phyloP scores from a whole-genome alignment of 2,797 vertebrate genomes.

The Acanthornis magna region DNA sequence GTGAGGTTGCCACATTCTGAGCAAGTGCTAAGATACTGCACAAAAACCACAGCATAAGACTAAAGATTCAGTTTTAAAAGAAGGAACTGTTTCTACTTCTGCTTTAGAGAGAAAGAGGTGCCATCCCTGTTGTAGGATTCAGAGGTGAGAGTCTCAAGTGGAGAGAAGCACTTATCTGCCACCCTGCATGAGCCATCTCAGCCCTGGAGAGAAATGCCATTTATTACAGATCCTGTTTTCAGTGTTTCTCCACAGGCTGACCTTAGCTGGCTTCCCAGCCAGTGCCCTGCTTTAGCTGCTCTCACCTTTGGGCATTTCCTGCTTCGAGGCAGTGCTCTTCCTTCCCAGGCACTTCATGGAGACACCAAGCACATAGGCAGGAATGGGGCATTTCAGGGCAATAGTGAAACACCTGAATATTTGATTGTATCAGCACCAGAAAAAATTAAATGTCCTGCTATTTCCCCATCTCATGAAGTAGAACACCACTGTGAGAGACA shows the following conservation, averaged over 20 bases:
- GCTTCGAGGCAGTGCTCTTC: not conserved
- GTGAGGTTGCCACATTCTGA: not conserved
- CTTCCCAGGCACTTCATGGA: not conserved
- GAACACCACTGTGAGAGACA: not conserved
- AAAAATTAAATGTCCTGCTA: not conserved
- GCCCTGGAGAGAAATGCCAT: not conserved
- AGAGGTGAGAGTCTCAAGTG: not conserved
- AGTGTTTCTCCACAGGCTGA: not conserved
- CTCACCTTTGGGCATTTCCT: not conserved
- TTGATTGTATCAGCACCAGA: not conserved
- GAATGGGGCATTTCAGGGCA: not conserved
- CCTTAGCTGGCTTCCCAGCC: not conserved
- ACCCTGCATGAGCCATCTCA: not conserved
- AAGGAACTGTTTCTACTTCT: not conserved
- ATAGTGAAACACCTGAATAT: accelerated
- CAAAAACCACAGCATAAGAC: not conserved
- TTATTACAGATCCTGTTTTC: not conserved
- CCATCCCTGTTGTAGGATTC: not conserved
- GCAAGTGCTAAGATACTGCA: not conserved
- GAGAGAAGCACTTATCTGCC: not conserved
- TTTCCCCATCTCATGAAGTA: not conserved
- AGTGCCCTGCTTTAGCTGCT: not conserved
- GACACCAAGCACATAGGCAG: not conserved
- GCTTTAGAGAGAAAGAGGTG: not conserved
- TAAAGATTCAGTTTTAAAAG: not conserved